Evolutionary conservation across 2,888 invertebrate genomes (phyloP).

Genomic region (Drosophila bunnanda): DNA sequence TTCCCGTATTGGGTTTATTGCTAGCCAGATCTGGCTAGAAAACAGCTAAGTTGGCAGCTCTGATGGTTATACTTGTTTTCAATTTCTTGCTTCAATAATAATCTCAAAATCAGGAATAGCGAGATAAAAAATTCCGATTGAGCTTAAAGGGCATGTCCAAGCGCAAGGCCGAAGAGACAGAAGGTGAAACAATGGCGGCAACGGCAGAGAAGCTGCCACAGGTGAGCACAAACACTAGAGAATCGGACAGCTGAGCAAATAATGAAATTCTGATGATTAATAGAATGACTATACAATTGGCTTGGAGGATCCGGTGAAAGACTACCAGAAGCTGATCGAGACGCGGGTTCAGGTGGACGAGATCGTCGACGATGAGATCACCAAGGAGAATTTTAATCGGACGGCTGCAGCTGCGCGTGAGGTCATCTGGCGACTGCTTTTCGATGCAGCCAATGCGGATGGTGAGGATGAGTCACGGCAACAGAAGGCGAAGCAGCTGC

Average conservation of each 20-base stretch:
- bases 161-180: constrained; percentile 52
- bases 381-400: constrained; percentile 62
- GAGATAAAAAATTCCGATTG: not conserved
- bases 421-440: constrained; percentile 77
- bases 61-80: no score
- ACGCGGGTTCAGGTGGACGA: constrained; percentile 64
- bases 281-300: constrained; percentile 46
- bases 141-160: constrained; percentile 57
- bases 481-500: constrained; percentile 70
- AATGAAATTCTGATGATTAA: constrained; percentile 1
- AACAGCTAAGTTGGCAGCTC: no score
- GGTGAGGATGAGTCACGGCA: constrained; percentile 44
- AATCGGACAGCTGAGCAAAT: not conserved
- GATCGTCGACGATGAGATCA: constrained; percentile 59
- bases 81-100: not conserved
- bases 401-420: constrained; percentile 64
- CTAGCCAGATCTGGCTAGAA: no score
- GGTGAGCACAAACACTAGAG: constrained; percentile 30
- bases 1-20: no score
- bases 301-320: constrained; percentile 54
- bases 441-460: constrained; percentile 39
- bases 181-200: constrained; percentile 51
- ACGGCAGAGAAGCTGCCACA: constrained; percentile 35
- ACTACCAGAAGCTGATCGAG: constrained; percentile 69
- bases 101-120: not conserved